These are phyloP conservation scores for Semnornis frantzii DNA, from an alignment of 2,113 vertebrate species.

Conservation along the genomic window DNA sequence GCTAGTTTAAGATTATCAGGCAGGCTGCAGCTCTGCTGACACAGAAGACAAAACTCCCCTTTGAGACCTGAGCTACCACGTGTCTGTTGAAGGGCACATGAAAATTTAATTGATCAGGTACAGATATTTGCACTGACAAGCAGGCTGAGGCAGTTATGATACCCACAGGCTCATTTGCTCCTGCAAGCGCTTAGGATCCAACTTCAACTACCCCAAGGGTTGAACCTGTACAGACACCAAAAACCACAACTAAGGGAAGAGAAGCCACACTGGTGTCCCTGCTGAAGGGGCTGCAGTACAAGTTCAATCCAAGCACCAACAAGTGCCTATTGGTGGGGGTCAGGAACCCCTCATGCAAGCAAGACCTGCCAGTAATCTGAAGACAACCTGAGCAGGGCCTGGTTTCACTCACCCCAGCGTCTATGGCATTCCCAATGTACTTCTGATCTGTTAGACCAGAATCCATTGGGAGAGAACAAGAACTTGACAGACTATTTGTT, in stretches of 20 bases:
- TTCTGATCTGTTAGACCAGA: neutral
- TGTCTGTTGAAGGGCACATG: neutral
- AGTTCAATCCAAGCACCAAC: neutral
- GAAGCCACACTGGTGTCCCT: neutral
- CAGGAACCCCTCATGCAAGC: too few species aligned
- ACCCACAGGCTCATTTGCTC: neutral
- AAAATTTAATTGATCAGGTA: neutral
- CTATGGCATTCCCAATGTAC: accelerated
- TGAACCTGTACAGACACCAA: neutral
- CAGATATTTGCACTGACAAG: neutral
- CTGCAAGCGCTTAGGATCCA: neutral
- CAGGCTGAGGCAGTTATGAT: neutral
- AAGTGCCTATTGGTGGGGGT: too few species aligned
- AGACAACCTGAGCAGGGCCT: neutral
- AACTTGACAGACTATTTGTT: neutral
- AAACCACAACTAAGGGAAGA: neutral
- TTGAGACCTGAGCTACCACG: neutral
- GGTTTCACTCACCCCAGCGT: neutral
- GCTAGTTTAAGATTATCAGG: neutral
- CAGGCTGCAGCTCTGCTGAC: neutral
- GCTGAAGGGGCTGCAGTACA: neutral
- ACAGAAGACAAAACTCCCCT: neutral
- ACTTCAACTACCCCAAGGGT: accelerated
- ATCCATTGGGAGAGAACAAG: neutral
- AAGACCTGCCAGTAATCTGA: too few species aligned